Evolutionary conservation across 2,888 invertebrate genomes (phyloP), one percentile per base, ranked within the genome.

Genomic region (Auanema freiburgensis): DNA sequence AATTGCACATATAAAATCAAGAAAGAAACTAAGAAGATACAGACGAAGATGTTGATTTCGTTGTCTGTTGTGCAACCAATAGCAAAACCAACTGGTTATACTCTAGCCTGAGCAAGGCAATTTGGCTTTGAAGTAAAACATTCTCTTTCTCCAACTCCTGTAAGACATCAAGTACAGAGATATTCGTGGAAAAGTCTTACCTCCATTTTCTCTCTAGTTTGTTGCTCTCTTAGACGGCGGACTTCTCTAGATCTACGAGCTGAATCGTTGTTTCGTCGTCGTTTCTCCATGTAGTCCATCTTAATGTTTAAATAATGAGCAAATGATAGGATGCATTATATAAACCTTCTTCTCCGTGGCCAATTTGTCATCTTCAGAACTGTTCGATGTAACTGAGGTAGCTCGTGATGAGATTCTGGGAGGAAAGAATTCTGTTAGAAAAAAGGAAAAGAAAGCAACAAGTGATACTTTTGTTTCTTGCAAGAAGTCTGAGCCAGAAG

Each of bases 121-220:
- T 18, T 21, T 61, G 54, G 6, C 55, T 51, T 16, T 55, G 44
- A 14, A 61, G 55, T 10, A 40, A 55, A 0, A 41, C 46, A 33
- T 61, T 61, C 41, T 61, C 61, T 33, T 61, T 55, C 42, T 61
- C 55, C 1, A 61, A 50, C 25, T 54, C 61, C 61, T 61, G 40
- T 4, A 58, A 49, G 33, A 21, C n/a, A n/a, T n/a, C n/a, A n/a
- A n/a, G n/a, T n/a, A n/a, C n/a, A n/a, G n/a, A n/a, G n/a, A n/a
- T n/a, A 21, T 46, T 46, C 18, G 6, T 21, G 6, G 21, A 5
- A 21, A 42, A 2, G 10, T 42, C 54, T 25, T n/a, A 61, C 61
- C 49, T 61, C 61, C 61, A 61, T 61, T 12, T 55, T 43, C 55
- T 46, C 33, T 14, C 25, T 61, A 23, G 54, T 42, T 16, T 24